Conservation (phyloP, 2,888 invertebrate genomes). For the Sminthurinus aureus region DNA sequence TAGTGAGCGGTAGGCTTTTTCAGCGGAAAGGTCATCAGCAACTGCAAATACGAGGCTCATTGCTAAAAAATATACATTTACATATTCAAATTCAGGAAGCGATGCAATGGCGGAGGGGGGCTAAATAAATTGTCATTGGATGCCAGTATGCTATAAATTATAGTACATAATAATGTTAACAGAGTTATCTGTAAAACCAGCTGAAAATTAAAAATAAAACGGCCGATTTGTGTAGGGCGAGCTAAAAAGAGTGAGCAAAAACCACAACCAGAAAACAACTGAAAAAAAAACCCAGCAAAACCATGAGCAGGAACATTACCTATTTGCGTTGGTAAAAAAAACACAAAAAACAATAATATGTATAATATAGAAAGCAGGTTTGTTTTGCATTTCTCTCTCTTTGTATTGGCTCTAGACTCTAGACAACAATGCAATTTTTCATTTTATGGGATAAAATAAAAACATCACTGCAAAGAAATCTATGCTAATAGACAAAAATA, state of each 20-base stretch:
- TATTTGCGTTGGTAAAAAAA: not conserved
- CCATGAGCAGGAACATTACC: slow-evolving; percentile 11
- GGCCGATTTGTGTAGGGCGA: slow-evolving; percentile 24
- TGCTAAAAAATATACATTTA: slow-evolving; percentile 38
- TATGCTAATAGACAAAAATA: slow-evolving; percentile 2
- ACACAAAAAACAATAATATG: slow-evolving; percentile 20
- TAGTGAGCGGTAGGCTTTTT: slow-evolving; percentile 26
- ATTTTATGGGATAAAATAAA: not conserved
- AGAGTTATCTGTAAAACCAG: too few species aligned
- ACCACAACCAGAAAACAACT: slow-evolving; percentile 45
- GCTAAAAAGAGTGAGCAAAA: slow-evolving; percentile 39
- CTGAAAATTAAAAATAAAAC: not conserved
- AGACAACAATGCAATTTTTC: too few species aligned
- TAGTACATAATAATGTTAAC: not conserved
- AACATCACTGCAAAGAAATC: not conserved
- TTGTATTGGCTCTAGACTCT: too few species aligned
- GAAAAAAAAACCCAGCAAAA: slow-evolving; percentile 38
- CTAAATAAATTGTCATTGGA: slow-evolving; percentile 28
- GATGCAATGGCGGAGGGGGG: slow-evolving; percentile 43
- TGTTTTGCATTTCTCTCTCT: not conserved
- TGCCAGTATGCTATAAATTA: not conserved
- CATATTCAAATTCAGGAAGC: slow-evolving; percentile 32
- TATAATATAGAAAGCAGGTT: not conserved
- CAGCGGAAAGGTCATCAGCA: slow-evolving; percentile 45
- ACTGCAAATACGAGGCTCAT: slow-evolving; percentile 43